phyloP scores from a whole-genome alignment of 2,888 invertebrate genomes.

The Acronicta alni region DNA sequence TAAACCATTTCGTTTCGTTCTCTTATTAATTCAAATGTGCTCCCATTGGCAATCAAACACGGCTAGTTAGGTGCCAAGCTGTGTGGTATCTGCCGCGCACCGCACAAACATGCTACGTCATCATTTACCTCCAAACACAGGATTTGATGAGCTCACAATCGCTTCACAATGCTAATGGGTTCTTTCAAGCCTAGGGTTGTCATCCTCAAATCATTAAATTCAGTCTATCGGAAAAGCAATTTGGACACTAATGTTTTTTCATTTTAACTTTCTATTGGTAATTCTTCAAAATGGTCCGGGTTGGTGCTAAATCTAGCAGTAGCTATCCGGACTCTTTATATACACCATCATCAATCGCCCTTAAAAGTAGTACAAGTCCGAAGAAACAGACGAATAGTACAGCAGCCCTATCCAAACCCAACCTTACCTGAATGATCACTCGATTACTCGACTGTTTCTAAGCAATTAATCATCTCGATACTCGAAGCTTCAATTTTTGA shows the following conservation, averaged over 20 bases:
- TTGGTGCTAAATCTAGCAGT: too few species aligned
- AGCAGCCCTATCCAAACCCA: neutral
- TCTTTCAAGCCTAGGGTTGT: slow-evolving; percentile 52
- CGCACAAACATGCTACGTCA: slow-evolving; percentile 65
- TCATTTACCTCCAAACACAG: slow-evolving; percentile 61
- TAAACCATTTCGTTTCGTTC: neutral
- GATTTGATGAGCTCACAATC: slow-evolving; percentile 63
- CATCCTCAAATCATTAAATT: neutral
- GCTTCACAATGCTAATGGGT: slow-evolving; percentile 70
- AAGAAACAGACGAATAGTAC: neutral
- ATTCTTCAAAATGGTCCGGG: too few species aligned
- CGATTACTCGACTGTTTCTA: slow-evolving; percentile 65
- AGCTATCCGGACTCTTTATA: neutral
- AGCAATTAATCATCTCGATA: slow-evolving; percentile 72
- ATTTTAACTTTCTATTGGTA: too few species aligned
- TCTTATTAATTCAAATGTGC: slow-evolving; percentile 12
- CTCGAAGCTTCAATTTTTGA: slow-evolving; percentile 63
- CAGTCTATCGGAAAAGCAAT: neutral
- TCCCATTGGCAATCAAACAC: slow-evolving; percentile 17
- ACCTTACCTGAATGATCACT: slow-evolving; percentile 57
- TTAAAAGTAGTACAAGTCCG: neutral
- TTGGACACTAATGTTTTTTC: neutral
- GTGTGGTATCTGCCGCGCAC: slow-evolving; percentile 38
- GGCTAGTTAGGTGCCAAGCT: slow-evolving; percentile 30
- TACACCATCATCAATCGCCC: neutral